Base-by-base conservation (phyloP, 2,113 vertebrate species). In the Cyphotilapia sp. region DNA sequence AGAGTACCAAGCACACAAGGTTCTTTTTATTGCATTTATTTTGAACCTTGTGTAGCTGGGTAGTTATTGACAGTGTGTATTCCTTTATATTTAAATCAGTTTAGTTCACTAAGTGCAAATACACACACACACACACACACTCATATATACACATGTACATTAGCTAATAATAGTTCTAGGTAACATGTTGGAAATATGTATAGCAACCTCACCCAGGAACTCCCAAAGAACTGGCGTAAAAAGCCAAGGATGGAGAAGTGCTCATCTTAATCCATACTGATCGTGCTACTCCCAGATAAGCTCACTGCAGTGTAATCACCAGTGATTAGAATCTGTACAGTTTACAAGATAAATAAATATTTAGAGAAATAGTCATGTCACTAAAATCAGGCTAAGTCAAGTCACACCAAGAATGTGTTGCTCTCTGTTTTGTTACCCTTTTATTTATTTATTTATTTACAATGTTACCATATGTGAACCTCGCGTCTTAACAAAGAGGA, bases 391-490 rank as follows among this genome's bases (percentile, higher is more conserved):
- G 31, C 82, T 16, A 42, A 87, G 66, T 22, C 82, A 88, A 35
- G 71, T 87, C 84, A 47, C 91, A 85, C 49, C 69, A 47, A 45
- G 83, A 59, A 8, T 38, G 42, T 22, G 57, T 2, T 4, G 5
- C 40, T 63, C 53, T 59, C 63, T 54, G 33, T 81, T 59, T 45
- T 12, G 16, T 45, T 87, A 71, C 61, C 45, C 16, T 84, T 85
- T 81, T 9, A 29, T 22, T 71, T 24, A 24, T 24, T 22, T 69
- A 1, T 78, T 66, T 69, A 24, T 40, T 40, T 14, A 42, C 51
- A 57, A 59, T 63, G 63, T 71, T 82, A 49, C 35, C 13, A 12
- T 12, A 57, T 54, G 78, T 24, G 7, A 83, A 59, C 16, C n/a
- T 5, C 2, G 1, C 29, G 0, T 19, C 16, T 33, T 7, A 33